These are phyloP conservation scores for Xylocopa sonorina DNA, from an alignment of 1,140 invertebrate species.

Conservation along the genomic window DNA sequence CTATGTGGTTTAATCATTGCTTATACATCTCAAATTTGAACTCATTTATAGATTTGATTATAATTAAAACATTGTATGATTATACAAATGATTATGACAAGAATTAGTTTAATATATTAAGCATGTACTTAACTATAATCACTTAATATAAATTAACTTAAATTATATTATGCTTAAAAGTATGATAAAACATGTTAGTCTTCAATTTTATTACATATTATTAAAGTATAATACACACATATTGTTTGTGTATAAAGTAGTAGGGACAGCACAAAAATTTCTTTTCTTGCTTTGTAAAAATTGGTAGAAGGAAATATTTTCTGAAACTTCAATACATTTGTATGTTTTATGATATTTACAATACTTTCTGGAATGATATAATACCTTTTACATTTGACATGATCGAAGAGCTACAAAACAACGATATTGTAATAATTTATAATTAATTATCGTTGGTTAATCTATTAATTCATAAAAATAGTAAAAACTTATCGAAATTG, in stretches of 20 bases:
- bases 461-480: conserved; percentile 6
- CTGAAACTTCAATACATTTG: neutral
- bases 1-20: neutral
- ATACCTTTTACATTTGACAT: conserved; percentile 26
- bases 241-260: conserved; percentile 22
- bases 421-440: conserved; percentile 1
- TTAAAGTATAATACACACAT: conserved; percentile 11
- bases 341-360: conserved; percentile 41
- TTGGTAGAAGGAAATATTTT: neutral
- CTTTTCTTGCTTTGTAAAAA: neutral
- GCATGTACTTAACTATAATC: neutral
- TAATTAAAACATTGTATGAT: neutral
- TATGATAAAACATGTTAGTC: neutral
- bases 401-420: conserved; percentile 32
- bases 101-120: neutral
- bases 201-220: conserved; percentile 2
- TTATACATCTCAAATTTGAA: neutral
- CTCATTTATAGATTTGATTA: too few relatives aligned
- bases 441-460: neutral
- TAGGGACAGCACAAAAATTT: conserved; percentile 3
- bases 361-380: conserved; percentile 42
- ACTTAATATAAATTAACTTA: neutral
- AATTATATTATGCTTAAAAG: neutral
- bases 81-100: neutral
- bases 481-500: conserved; percentile 84